These are phyloP conservation scores for Oikopleura dioica DNA, from an alignment of 23 tunicate genomes.

Conservation along the genomic window DNA sequence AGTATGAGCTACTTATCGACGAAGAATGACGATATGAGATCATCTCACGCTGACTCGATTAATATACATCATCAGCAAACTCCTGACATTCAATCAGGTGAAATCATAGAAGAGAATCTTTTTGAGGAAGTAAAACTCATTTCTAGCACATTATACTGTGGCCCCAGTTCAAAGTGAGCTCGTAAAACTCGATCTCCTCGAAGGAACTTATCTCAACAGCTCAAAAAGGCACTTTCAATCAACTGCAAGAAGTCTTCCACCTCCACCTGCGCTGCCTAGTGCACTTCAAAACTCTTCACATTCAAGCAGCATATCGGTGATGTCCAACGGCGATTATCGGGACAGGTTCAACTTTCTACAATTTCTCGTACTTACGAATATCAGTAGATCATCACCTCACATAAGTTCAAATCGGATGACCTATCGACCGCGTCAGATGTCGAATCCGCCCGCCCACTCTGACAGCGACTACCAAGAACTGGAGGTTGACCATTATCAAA, in stretches of 20 bases:
- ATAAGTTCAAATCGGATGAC: background rate
- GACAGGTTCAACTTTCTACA: too few species aligned
- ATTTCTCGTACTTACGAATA: too few species aligned
- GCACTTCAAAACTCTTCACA: background rate
- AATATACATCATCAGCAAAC: background rate
- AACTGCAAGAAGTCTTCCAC: background rate
- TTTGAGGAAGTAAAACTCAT: too few species aligned
- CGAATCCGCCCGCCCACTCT: background rate
- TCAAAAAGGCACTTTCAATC: background rate
- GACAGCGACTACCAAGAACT: background rate
- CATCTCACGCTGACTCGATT: background rate
- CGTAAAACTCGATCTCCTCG: background rate
- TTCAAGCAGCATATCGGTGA: too few species aligned
- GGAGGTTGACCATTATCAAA: background rate
- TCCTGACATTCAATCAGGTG: conserved; percentile 12
- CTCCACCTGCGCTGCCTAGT: background rate
- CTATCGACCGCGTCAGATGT: background rate
- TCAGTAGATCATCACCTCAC: background rate
- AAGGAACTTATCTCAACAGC: background rate
- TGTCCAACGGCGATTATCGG: too few species aligned
- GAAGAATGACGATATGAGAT: background rate
- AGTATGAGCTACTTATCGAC: background rate
- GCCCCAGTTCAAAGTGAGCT: conserved; percentile 3
- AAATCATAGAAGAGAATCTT: too few species aligned
- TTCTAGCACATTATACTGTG: background rate